A percentile compares a stretch with the other conserved stretches of the same genome.
These are phyloP conservation scores for Ceratina calcarata DNA, from an alignment of 1,140 invertebrate genomes.

Conservation along the genomic window DNA sequence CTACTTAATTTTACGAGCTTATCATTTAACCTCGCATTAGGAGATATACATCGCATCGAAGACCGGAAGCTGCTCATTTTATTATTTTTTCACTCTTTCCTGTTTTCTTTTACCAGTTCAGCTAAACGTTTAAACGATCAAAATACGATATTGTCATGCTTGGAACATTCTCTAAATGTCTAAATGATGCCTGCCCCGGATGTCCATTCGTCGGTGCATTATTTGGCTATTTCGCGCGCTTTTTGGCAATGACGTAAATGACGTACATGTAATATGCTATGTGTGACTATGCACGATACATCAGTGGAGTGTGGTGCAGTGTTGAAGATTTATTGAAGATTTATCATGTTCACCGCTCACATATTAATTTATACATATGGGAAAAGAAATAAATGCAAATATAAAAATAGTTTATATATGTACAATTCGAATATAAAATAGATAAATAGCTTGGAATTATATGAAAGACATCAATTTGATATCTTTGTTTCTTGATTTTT, in stretches of 20 bases:
- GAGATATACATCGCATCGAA: conserved; percentile 71
- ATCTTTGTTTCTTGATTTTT: background rate
- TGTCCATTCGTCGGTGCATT: too few relatives aligned
- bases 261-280: too few relatives aligned
- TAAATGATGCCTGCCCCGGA: too few relatives aligned
- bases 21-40: conserved; percentile 69
- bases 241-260: background rate
- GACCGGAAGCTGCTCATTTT: conserved; percentile 72
- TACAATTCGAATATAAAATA: background rate
- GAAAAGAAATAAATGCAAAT: background rate
- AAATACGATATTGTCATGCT: background rate
- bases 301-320: too few relatives aligned
- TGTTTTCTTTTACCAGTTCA: background rate
- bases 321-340: too few relatives aligned
- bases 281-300: too few relatives aligned
- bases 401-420: too few relatives aligned
- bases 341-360: background rate
- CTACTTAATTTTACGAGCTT: background rate
- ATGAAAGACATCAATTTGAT: background rate
- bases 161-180: background rate
- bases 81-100: too few relatives aligned
- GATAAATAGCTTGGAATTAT: too few relatives aligned
- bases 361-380: background rate
- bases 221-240: background rate
- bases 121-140: background rate